Base-by-base conservation (phyloP, 1,140 invertebrate genomes). In the Ruditapes philippinarum region DNA sequence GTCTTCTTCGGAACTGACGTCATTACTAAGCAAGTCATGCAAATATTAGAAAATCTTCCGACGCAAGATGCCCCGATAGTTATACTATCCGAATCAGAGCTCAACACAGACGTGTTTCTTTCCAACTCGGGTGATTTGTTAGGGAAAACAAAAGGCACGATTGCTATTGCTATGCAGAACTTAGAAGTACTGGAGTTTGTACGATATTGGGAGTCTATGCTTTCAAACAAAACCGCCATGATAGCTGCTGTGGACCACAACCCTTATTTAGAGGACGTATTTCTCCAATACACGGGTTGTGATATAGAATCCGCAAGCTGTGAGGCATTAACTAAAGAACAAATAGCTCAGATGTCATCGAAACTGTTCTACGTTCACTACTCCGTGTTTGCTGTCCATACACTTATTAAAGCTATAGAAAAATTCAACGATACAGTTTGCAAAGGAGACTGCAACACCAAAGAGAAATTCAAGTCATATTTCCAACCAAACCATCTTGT, bases 81-180 rank as follows among this genome's bases (percentile, higher is more conserved):
- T 60, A 33, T 90, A 19, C 60, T 90, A 19, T 83, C 84, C 7
- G 89, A 90, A 78, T 65, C 54, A 0, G 40, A 42, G 1, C 38
- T 88, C 11, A 19, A 81, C 3, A 31, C 33, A 22, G 22, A 45
- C 17, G 68, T 81, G 17, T 88, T 88, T 57, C 45, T 57, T 14
- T 54, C 45, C 4, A 3, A n/a, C n/a, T 31, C 36, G 7, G 85
- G 49, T 0, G 79, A 11, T 28, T 17, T 88, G 17, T 54, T 87
- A 22, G 2, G 14, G 2, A 45, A 51, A 19, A 62, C 84, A 40
- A 78, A 78, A 83, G 89, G 89, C 11, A 28, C 85, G 1, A 62
- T 76, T 40, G 49, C 60, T 38, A 33, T 76, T 22, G 28, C 54
- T 0, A 49, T 79, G 7, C 79, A 68, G 7, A 31, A 33, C 0